A percentile compares a stretch with the other conserved stretches of the same genome.
Conservation (phyloP, 2,113 vertebrate species). For the Cyphomyrus plagiostoma region DNA sequence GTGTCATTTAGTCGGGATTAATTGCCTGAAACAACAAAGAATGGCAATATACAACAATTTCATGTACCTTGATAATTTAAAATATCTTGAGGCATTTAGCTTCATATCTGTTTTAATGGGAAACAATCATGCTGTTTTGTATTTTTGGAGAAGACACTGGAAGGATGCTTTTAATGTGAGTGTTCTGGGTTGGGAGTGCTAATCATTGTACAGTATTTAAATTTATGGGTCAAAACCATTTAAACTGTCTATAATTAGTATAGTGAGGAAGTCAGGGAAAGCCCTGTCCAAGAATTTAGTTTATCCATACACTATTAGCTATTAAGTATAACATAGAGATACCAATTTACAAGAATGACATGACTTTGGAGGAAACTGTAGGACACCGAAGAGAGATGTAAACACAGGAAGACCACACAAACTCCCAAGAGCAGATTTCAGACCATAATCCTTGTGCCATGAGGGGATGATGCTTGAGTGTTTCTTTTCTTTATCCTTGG, state of each 20-base stretch:
- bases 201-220: not conserved
- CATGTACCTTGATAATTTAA: not conserved
- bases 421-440: not conserved
- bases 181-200: not conserved
- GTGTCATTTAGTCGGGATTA: not conserved
- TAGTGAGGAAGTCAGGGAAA: not conserved
- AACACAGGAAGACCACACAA: not conserved
- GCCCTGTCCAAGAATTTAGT: not conserved
- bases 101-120: not conserved
- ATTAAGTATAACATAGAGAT: not conserved
- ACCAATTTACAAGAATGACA: not conserved
- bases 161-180: not conserved
- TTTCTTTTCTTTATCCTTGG: not conserved
- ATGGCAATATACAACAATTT: not conserved
- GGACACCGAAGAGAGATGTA: not conserved
- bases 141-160: not conserved
- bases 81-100: not conserved
- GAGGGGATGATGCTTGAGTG: not conserved
- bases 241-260: not conserved
- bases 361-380: not conserved
- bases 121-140: not conserved
- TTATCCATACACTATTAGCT: not conserved
- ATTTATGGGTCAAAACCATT: not conserved
- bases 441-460: not conserved
- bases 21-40: not conserved